Percentiles rank a stretch among this genome's conserved stretches.
Conservation (phyloP, 92 coral and sea anemone genomes). For the Umimayanthus chanpuru region DNA sequence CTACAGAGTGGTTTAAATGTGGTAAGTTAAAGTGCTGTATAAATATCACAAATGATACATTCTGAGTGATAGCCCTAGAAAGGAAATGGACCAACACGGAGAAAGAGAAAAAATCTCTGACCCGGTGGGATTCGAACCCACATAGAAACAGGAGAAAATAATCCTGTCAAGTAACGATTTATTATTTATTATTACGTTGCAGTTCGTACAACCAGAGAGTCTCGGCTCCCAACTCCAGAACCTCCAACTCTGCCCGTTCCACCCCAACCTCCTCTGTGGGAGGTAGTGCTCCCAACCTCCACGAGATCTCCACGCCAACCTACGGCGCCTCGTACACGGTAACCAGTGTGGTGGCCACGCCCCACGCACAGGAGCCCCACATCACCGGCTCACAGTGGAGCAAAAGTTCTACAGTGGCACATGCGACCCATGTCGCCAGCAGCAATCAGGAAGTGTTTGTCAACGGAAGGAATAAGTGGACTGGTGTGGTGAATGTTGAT, state of each 20-base stretch:
- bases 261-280: slow-evolving; percentile 73
- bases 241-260: slow-evolving; percentile 41
- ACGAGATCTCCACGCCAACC: slow-evolving; percentile 62
- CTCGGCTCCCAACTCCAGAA: slow-evolving; percentile 39
- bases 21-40: no score
- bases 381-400: slow-evolving; percentile 28
- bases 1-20: no score
- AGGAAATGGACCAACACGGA: no score
- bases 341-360: slow-evolving; percentile 59
- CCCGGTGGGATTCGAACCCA: no score
- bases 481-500: slow-evolving; percentile 61
- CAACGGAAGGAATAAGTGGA: slow-evolving; percentile 70
- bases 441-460: slow-evolving; percentile 38
- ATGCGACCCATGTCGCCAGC: slow-evolving; percentile 39
- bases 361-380: slow-evolving; percentile 53
- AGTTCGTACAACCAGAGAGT: slow-evolving; percentile 36
- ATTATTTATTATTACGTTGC: neutral
- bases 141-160: no score
- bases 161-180: neutral
- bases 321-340: slow-evolving; percentile 91
- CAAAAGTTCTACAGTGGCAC: slow-evolving; percentile 31
- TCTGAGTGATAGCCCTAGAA: no score
- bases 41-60: no score
- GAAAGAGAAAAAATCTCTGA: no score
- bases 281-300: slow-evolving; percentile 81